These are phyloP conservation scores for Hydrotaea diabolus DNA, from an alignment of 2,888 invertebrate genomes.

Conservation along the genomic window DNA sequence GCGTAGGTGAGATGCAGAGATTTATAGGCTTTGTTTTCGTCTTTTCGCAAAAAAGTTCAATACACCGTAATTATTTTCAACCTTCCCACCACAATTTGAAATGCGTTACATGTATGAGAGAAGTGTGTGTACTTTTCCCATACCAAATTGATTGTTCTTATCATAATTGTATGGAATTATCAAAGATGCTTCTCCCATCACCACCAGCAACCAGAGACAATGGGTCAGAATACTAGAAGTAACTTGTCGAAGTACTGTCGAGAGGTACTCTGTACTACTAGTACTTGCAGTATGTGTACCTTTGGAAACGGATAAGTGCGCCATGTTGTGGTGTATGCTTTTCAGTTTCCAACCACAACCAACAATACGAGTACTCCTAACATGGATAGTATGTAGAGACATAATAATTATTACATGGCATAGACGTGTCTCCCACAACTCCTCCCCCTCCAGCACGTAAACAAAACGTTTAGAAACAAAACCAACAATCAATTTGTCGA, in stretches of 20 bases:
- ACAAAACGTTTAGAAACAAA: background rate
- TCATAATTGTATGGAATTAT: slow-evolving; percentile 30
- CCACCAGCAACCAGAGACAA: background rate
- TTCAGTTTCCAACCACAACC: background rate
- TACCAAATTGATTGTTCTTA: slow-evolving; percentile 31
- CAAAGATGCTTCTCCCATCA: slow-evolving; percentile 12
- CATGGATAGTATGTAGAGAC: slow-evolving; percentile 41
- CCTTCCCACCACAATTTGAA: slow-evolving; percentile 32
- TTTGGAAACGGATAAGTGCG: slow-evolving; percentile 11
- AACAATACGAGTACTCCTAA: background rate
- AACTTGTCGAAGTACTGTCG: background rate
- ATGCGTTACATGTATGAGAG: slow-evolving; percentile 11
- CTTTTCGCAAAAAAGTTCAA: slow-evolving; percentile 31
- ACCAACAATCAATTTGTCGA: slow-evolving; percentile 22
- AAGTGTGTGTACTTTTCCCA: slow-evolving; percentile 27
- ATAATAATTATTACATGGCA: slow-evolving; percentile 54
- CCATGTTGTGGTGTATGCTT: slow-evolving; percentile 7
- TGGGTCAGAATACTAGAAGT: background rate
- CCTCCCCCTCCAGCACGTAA: background rate
- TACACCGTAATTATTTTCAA: slow-evolving; percentile 20
- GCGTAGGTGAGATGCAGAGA: no score
- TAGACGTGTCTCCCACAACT: slow-evolving; percentile 31
- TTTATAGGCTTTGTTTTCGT: background rate
- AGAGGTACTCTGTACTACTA: no score
- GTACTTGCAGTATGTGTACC: background rate